Evolutionary conservation across 2,888 invertebrate genomes (phyloP), one percentile per base, ranked within the genome.

Genomic region (Penaeus monodon): DNA sequence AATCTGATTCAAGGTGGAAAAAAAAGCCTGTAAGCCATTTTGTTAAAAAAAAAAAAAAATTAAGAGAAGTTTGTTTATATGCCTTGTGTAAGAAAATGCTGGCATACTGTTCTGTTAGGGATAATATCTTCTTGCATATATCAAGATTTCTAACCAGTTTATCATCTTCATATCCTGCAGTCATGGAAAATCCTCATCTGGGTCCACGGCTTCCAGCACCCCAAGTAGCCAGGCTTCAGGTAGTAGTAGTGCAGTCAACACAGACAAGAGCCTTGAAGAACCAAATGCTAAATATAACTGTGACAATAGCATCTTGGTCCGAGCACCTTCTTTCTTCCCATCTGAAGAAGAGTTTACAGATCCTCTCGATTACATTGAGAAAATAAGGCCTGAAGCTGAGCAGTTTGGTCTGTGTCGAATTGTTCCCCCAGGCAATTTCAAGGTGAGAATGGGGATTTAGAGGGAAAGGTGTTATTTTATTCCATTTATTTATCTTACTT

Each of bases 321-420:
- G 89, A 44, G 97, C 96, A 0, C 97, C 96, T 0, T 94, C 95
- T 0, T 98, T 96, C 92, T 94, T 95, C 91, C 97, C 97, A 0
- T 95, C 95, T 0, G 95, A 95, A 89, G 95, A 95, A 91, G 97
- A 98, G 91, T 97, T 98, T 91, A 92, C 95, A 92, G 97, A 98
- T 93, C 98, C 98, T 0, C 93, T 98, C 10, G 95, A 95, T 88
- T 98, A 96, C 91, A 96, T 97, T 86, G 96, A 96, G 89, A 95
- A 95, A 88, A 96, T 98, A 64, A 94, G 95, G 81, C 94, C 95
- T 0, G 93, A 94, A 83, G 97, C 97, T 0, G 95, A 96, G 76
- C 94, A 95, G 88, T 97, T 94, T 92, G 98, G 98, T 0, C 94
- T 98, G 88, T 98, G 98, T 91, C 95, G 96, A 90, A 96, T 98